Percentiles rank a stretch among this genome's conserved stretches.
Conservation (phyloP, 2,888 invertebrate genomes). For the Lomographa bimaculata region DNA sequence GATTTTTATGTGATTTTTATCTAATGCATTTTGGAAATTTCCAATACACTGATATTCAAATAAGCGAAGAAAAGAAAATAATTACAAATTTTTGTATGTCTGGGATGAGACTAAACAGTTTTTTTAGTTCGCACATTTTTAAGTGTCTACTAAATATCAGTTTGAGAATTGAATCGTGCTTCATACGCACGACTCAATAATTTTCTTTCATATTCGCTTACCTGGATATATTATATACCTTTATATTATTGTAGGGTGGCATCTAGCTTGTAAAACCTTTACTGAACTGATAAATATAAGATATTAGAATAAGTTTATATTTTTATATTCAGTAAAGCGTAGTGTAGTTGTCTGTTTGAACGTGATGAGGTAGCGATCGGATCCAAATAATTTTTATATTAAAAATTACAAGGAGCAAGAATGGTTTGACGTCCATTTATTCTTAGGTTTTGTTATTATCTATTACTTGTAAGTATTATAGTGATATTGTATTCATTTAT, state of each 20-base stretch:
- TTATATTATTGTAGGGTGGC: slow-evolving; percentile 25
- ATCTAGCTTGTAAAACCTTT: slow-evolving; percentile 47
- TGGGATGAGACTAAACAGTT: no score
- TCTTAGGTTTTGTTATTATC: slow-evolving; percentile 59
- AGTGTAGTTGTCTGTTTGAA: slow-evolving; percentile 38
- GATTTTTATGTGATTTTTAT: slow-evolving; percentile 55
- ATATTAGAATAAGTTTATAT: slow-evolving; percentile 55
- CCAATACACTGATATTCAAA: no score
- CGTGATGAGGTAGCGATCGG: slow-evolving; percentile 42
- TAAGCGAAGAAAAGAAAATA: no score
- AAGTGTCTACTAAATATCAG: no score
- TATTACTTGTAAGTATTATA: slow-evolving; percentile 72
- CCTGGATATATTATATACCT: no score
- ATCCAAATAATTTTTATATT: slow-evolving; percentile 80
- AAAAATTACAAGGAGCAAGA: slow-evolving; percentile 76
- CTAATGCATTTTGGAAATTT: slow-evolving; percentile 45
- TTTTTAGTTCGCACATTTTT: no score
- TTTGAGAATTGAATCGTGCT: no score
- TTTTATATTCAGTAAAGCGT: slow-evolving; percentile 59
- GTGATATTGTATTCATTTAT: slow-evolving; percentile 74
- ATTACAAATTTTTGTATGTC: no score
- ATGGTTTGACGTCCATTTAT: slow-evolving; percentile 72
- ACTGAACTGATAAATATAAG: slow-evolving; percentile 78
- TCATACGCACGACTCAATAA: no score
- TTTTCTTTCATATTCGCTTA: no score